Percentiles rank a stretch among this genome's conserved stretches.
Evolutionary conservation across 2,888 invertebrate species (phyloP).

Genomic region (Chrysolina haemoptera): DNA sequence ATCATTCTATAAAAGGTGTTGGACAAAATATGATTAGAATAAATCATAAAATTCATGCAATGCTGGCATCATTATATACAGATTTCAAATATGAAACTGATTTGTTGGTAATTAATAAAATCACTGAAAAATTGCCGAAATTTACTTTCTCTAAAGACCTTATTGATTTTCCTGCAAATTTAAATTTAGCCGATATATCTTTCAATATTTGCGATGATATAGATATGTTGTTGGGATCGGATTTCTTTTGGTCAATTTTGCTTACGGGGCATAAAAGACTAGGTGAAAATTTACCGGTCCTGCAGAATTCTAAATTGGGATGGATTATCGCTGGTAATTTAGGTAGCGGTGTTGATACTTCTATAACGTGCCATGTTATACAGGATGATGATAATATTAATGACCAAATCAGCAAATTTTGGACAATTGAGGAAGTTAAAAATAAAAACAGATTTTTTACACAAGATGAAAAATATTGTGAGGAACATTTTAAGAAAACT

Average conservation of each 20-base stretch:
- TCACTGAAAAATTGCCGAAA: constrained; percentile 21
- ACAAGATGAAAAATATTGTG: neutral
- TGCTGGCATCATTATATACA: neutral
- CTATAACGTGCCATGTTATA: neutral
- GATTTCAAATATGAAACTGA: constrained; percentile 1
- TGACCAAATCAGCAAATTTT: constrained; percentile 18
- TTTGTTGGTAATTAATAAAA: constrained; percentile 27
- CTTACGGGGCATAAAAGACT: constrained; percentile 16
- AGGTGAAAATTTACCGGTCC: constrained; percentile 6
- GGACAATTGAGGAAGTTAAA: constrained; percentile 6
- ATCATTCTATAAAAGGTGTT: too few species aligned
- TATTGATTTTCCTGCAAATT: constrained; percentile 28
- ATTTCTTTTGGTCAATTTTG: constrained; percentile 27
- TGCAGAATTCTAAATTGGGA: constrained; percentile 13
- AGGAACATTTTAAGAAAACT: constrained; percentile 6
- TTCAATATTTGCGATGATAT: constrained; percentile 7
- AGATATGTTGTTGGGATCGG: constrained; percentile 17
- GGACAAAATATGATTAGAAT: too few species aligned
- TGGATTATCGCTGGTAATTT: constrained; percentile 6
- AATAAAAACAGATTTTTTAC: neutral
- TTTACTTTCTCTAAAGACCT: neutral
- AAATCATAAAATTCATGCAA: too few species aligned
- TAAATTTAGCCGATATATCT: constrained; percentile 27
- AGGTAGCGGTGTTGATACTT: neutral
- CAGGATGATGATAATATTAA: constrained; percentile 6